A percentile compares a stretch with the other conserved stretches of the same genome.
Conservation (phyloP, 2,113 vertebrate genomes). For the Hydrochoerus hydrochaeris region DNA sequence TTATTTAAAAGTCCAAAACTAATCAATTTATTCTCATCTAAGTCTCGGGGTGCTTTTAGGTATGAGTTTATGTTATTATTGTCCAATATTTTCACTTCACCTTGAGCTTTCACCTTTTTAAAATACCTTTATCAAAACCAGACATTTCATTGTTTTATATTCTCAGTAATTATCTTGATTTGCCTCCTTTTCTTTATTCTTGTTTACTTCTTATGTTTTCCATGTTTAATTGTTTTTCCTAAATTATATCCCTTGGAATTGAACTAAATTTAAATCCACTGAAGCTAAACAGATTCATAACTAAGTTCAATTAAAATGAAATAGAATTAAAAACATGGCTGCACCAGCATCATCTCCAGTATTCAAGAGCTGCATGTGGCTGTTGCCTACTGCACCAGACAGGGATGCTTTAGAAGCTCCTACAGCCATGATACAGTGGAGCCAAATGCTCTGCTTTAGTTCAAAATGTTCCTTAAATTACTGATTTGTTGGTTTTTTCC, state of each 20-base stretch:
- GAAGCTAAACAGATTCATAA: neutral
- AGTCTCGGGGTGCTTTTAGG: neutral
- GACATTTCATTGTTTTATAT: neutral
- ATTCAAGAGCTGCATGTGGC: neutral
- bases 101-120: neutral
- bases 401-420: neutral
- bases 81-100: neutral
- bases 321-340: neutral
- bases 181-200: neutral
- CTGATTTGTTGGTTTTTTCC: neutral
- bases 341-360: neutral
- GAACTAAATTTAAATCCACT: neutral
- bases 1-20: conserved; percentile 1
- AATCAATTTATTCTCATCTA: neutral
- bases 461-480: conserved; percentile 32
- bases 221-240: neutral
- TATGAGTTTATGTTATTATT: neutral
- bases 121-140: neutral
- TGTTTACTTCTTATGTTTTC: neutral
- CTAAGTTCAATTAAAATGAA: neutral
- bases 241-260: neutral
- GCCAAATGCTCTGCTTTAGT: neutral
- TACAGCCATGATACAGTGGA: neutral
- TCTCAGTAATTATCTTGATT: neutral
- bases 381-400: neutral